phyloP scores from a whole-genome alignment of 2,888 invertebrate species.

The Odontocerum albicorne region DNA sequence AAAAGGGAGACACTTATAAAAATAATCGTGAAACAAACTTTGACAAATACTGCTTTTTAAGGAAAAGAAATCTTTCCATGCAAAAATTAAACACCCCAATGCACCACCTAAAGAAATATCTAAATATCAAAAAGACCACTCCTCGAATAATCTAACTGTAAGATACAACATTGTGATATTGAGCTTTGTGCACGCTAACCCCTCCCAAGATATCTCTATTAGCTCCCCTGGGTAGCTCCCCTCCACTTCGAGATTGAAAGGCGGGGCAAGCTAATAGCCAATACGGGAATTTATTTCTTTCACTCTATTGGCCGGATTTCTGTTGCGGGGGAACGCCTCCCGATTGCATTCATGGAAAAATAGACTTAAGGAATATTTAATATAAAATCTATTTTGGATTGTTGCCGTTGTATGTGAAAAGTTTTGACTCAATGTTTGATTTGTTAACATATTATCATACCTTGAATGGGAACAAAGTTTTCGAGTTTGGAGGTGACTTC shows the following conservation, averaged over 20 bases:
- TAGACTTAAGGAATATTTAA: constrained; percentile 39
- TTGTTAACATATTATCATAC: constrained; percentile 22
- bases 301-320: constrained; percentile 64
- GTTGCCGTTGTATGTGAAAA: not conserved
- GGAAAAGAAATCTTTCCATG: constrained; percentile 31
- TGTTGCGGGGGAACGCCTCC: constrained; percentile 55
- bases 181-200: not conserved
- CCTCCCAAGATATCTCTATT: constrained; percentile 31
- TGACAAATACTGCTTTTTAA: constrained; percentile 40
- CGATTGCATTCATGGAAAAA: constrained; percentile 41
- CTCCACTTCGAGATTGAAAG: constrained; percentile 37
- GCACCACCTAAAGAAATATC: constrained; percentile 5
- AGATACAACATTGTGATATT: constrained; percentile 1
- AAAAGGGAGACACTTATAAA: too few relatives aligned
- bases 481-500: constrained; percentile 6
- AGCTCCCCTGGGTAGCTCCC: constrained; percentile 31
- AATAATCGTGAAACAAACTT: too few relatives aligned
- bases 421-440: constrained; percentile 24
- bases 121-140: not conserved
- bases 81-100: constrained; percentile 20
- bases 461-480: constrained; percentile 8
- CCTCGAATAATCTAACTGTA: not conserved
- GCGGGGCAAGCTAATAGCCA: constrained; percentile 60
- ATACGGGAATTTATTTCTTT: constrained; percentile 62
- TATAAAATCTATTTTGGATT: not conserved